Percentiles rank a stretch among this genome's conserved stretches.
Conservation (phyloP, 2,888 invertebrate genomes). For the Ornithoptera alexandrae region DNA sequence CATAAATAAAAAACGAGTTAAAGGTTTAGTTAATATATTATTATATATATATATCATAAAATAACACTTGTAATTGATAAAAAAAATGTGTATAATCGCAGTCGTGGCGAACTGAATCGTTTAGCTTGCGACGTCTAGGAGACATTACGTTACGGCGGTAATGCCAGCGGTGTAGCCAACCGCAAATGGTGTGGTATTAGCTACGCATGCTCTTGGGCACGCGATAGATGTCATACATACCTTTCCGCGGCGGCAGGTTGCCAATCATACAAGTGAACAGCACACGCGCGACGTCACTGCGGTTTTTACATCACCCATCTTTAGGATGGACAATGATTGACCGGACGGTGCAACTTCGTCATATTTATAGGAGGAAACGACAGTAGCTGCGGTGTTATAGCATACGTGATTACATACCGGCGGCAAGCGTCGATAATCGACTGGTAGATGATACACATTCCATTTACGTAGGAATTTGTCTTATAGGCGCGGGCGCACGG, state of each 20-base stretch:
- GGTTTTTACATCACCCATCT: slow-evolving; percentile 61
- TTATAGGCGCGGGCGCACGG: slow-evolving; percentile 6
- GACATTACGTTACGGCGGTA: slow-evolving; percentile 34
- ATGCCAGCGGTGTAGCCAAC: slow-evolving; percentile 50
- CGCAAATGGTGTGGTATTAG: slow-evolving; percentile 64
- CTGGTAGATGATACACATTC: slow-evolving; percentile 24
- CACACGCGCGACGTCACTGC: slow-evolving; percentile 47
- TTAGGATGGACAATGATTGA: slow-evolving; percentile 51
- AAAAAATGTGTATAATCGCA: slow-evolving; percentile 8
- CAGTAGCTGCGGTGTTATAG: slow-evolving; percentile 37
- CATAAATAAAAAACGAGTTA: background rate
- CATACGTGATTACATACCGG: slow-evolving; percentile 44
- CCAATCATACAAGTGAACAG: slow-evolving; percentile 39
- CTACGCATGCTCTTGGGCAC: slow-evolving; percentile 53
- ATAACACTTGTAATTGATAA: background rate
- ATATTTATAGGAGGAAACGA: slow-evolving; percentile 47
- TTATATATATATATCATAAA: background rate
- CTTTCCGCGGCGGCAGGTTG: slow-evolving; percentile 30
- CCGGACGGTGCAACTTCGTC: slow-evolving; percentile 40
- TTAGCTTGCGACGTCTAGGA: slow-evolving; percentile 3
- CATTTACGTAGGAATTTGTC: slow-evolving; percentile 20
- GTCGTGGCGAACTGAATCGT: slow-evolving; percentile 14
- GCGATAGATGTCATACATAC: slow-evolving; percentile 52
- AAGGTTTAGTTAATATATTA: background rate
- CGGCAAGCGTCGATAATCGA: slow-evolving; percentile 33